These are phyloP conservation scores for Emmelina monodactyla DNA, from an alignment of 2,888 invertebrate genomes.

Conservation along the genomic window DNA sequence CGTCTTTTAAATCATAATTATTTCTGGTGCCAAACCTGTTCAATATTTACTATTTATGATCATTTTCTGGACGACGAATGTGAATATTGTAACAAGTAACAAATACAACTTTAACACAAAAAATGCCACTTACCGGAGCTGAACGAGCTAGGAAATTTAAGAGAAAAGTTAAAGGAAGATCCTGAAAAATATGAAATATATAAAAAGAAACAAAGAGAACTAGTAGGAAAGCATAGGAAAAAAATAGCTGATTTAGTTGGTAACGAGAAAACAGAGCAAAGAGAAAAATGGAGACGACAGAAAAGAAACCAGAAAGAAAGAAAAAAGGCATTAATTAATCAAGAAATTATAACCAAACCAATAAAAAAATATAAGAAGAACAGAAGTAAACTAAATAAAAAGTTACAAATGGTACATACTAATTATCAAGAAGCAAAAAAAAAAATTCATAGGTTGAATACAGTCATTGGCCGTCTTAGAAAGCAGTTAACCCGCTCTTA, in stretches of 20 bases:
- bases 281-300: not conserved
- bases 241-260: not conserved
- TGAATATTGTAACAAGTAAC: conserved; percentile 6
- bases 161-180: not conserved
- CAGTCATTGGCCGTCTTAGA: not conserved
- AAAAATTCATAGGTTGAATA: not conserved
- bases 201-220: conserved; percentile 1
- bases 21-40: conserved; percentile 1
- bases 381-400: not conserved
- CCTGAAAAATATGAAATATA: not conserved
- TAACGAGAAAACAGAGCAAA: not conserved
- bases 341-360: not conserved
- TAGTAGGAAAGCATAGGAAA: not conserved
- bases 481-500: not conserved
- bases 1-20: not conserved
- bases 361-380: not conserved
- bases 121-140: conserved; percentile 10
- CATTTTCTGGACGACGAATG: conserved; percentile 10
- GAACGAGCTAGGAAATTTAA: conserved; percentile 4
- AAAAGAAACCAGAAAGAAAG: not conserved
- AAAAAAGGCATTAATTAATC: not conserved
- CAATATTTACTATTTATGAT: conserved; percentile 9
- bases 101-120: not conserved
- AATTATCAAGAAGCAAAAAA: not conserved
- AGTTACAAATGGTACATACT: not conserved